Evolutionary conservation across 2,888 invertebrate species (phyloP).

Genomic region (Lepidochitona cinerea): DNA sequence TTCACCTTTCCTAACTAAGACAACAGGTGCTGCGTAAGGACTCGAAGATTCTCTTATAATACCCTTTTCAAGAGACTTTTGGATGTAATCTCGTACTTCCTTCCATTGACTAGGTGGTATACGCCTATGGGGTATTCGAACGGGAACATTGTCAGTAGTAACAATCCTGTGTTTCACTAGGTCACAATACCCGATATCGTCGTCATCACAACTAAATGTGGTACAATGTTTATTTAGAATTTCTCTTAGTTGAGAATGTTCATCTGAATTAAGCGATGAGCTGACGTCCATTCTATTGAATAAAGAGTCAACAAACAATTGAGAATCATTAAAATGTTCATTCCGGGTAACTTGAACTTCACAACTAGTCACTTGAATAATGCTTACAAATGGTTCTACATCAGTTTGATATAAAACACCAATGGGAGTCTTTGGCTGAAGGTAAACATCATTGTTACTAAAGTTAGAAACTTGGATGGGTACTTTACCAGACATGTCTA

Average conservation of each 20-base stretch:
- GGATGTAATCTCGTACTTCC: conserved; percentile 27
- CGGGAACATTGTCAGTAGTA: conserved; percentile 14
- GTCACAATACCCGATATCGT: conserved; percentile 16
- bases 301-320: neutral
- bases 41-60: conserved; percentile 19
- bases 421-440: neutral
- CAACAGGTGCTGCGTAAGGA: conserved; percentile 38
- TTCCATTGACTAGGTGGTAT: conserved; percentile 26
- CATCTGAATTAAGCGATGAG: neutral
- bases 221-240: neutral
- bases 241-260: neutral
- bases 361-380: neutral
- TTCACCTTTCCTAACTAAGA: conserved; percentile 34
- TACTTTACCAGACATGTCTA: neutral
- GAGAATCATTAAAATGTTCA: neutral
- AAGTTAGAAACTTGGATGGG: neutral
- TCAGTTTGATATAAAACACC: neutral
- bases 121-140: conserved; percentile 15
- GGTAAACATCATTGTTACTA: neutral
- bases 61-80: conserved; percentile 16
- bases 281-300: neutral
- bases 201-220: conserved; percentile 1
- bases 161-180: neutral
- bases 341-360: neutral
- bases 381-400: neutral